phyloP scores from a whole-genome alignment of 2,797 vertebrate species.

The Chaetodon trifasciatus region DNA sequence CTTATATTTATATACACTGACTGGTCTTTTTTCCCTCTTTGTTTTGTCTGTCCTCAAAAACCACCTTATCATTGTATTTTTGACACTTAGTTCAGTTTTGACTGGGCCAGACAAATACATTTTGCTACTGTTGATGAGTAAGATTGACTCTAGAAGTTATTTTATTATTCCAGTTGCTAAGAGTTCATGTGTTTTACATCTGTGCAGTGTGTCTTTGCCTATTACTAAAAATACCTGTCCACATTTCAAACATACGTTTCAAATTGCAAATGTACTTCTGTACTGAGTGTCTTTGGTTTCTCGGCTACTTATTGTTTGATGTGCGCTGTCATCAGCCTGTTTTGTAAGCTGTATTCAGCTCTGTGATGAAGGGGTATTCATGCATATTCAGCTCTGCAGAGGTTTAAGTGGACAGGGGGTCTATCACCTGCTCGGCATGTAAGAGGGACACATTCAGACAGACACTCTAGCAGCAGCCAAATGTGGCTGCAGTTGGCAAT shows the following conservation, averaged over 20 bases:
- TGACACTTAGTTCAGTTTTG: neutral
- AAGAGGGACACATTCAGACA: neutral
- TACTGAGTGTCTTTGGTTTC: neutral
- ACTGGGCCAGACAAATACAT: neutral
- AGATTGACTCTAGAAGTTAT: neutral
- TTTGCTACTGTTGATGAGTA: neutral
- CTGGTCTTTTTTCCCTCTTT: neutral
- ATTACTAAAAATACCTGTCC: neutral
- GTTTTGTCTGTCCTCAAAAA: neutral
- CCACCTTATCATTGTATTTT: neutral
- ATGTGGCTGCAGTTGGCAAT: slow-evolving; percentile 34
- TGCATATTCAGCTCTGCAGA: neutral
- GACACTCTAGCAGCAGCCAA: slow-evolving; percentile 24
- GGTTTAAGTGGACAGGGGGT: too few relatives aligned
- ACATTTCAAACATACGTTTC: neutral
- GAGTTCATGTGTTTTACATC: neutral
- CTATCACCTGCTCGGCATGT: slow-evolving; percentile 9
- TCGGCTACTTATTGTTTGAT: neutral
- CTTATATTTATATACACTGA: neutral
- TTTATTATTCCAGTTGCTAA: neutral
- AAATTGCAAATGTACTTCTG: neutral
- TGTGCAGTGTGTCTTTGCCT: neutral
- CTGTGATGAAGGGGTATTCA: neutral
- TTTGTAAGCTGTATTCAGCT: neutral
- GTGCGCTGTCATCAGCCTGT: neutral